Evolutionary conservation across 23 tunicate species (phyloP).

Genomic region (Corella eumyota): DNA sequence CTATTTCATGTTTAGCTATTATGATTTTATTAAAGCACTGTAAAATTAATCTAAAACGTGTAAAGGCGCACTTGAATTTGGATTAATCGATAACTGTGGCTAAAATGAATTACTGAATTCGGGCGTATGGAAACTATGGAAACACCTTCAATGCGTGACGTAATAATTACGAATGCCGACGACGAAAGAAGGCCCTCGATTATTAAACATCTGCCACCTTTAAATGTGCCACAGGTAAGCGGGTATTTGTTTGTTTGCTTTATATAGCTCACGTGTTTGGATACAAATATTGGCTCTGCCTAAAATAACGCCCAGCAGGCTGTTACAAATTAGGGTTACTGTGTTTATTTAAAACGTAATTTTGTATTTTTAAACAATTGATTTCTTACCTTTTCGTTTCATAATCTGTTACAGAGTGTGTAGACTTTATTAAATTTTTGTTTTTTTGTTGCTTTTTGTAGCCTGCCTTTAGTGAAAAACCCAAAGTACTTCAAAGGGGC

Average conservation of each 20-base stretch:
- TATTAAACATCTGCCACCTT: conserved; percentile 57
- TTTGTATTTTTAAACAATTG: not conserved
- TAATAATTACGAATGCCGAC: conserved; percentile 1
- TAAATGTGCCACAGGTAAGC: conserved; percentile 41
- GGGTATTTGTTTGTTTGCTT: not conserved
- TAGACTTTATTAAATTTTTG: not conserved
- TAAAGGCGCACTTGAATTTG: too few relatives aligned
- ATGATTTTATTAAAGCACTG: too few relatives aligned
- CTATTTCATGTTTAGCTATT: too few relatives aligned
- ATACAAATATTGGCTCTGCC: too few relatives aligned
- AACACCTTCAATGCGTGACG: too few relatives aligned
- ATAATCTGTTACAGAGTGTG: not conserved
- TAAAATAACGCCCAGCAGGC: too few relatives aligned
- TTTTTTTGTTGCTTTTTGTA: conserved; percentile 1
- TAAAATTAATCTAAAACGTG: too few relatives aligned
- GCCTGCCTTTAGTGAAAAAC: conserved; percentile 55
- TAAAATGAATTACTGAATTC: too few relatives aligned
- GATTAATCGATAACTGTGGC: too few relatives aligned
- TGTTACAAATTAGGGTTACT: not conserved
- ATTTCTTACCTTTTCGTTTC: not conserved
- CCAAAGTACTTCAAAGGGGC: conserved; percentile 63
- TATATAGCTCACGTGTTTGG: too few relatives aligned
- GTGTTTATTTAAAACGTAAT: not conserved
- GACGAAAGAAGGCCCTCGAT: conserved; percentile 30
- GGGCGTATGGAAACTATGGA: too few relatives aligned